phyloP scores from a whole-genome alignment of 1,140 invertebrate genomes.

The Nasonia vitripennis region DNA sequence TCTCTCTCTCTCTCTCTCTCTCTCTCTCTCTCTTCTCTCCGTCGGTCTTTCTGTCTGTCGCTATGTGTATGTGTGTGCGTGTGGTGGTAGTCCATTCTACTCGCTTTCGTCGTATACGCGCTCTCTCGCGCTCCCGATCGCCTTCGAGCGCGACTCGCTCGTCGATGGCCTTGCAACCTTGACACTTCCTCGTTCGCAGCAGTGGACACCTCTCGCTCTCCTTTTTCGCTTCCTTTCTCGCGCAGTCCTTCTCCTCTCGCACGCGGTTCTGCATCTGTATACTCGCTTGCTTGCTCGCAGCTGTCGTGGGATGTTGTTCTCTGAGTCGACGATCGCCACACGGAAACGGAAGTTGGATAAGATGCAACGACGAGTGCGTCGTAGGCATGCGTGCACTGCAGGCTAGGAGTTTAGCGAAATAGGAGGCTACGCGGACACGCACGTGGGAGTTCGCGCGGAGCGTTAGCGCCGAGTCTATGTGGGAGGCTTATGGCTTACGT shows the following conservation, averaged over 20 bases:
- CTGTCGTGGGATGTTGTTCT: not conserved
- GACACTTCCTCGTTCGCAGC: slow-evolving; percentile 61
- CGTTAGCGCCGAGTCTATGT: not conserved
- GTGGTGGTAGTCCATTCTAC: slow-evolving; percentile 51
- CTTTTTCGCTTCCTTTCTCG: slow-evolving; percentile 35
- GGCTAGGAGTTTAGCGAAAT: too few species aligned
- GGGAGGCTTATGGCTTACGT: not conserved
- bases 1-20: slow-evolving; percentile 8
- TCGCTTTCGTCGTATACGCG: not conserved
- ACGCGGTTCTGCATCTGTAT: not conserved
- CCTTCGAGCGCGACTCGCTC: slow-evolving; percentile 39
- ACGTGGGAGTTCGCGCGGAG: not conserved
- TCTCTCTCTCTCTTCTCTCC: not conserved
- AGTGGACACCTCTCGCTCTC: slow-evolving; percentile 9
- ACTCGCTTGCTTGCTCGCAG: not conserved
- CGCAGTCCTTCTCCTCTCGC: slow-evolving; percentile 7
- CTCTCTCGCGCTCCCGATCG: slow-evolving; percentile 5
- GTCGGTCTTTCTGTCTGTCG: not conserved
- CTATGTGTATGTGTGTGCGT: not conserved
- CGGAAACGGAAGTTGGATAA: not conserved
- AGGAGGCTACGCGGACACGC: not conserved
- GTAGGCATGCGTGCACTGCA: not conserved
- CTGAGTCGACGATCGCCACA: not conserved
- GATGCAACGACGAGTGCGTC: not conserved
- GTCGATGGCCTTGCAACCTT: slow-evolving; percentile 62